These are phyloP conservation scores for Odontophorus gujanensis DNA, from an alignment of 2,113 vertebrate species.

Conservation along the genomic window DNA sequence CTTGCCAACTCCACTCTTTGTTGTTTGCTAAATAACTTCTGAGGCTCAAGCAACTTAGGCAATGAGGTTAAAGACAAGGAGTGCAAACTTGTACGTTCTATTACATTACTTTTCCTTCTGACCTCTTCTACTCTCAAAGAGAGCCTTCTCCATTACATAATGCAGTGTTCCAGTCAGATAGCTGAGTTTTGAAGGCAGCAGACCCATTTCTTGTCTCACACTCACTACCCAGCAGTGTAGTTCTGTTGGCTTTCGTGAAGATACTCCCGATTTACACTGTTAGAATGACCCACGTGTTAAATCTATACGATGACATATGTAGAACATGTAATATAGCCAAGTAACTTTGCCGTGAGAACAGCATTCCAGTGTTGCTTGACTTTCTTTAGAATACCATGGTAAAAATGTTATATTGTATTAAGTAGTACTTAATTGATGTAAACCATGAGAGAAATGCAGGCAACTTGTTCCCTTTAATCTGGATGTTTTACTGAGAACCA, in stretches of 20 bases:
- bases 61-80: not conserved
- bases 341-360: slow-evolving; percentile 1
- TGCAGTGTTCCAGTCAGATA: not conserved
- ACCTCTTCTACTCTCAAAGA: not conserved
- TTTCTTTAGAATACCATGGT: not conserved
- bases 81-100: not conserved
- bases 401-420: not conserved
- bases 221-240: not conserved
- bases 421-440: not conserved
- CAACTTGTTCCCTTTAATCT: not conserved
- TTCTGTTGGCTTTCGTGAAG: not conserved
- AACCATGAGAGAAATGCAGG: not conserved
- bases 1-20: not conserved
- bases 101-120: not conserved
- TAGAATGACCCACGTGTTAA: not conserved
- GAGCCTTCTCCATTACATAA: fast-evolving
- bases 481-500: not conserved
- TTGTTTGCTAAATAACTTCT: not conserved
- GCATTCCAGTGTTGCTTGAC: not conserved
- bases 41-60: not conserved
- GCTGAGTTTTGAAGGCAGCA: not conserved
- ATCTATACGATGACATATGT: not conserved
- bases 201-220: not conserved
- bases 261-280: fast-evolving
- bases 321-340: not conserved